A percentile compares a stretch with the other conserved stretches of the same genome.
These are phyloP conservation scores for Saxidomus purpurata DNA, from an alignment of 1,140 invertebrate species.

Conservation along the genomic window DNA sequence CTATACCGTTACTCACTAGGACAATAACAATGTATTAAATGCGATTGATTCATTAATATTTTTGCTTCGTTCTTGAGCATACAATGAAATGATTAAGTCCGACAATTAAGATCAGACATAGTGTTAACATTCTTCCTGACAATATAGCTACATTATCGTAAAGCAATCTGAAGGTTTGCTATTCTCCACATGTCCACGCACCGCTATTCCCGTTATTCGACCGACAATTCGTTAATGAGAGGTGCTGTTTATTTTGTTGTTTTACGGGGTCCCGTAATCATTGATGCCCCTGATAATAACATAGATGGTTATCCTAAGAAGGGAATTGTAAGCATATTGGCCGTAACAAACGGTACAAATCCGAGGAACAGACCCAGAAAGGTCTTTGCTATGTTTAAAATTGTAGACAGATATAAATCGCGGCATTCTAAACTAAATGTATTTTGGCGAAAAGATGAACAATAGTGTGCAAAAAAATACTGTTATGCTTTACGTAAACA, in stretches of 20 bases:
- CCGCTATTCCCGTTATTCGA: slow-evolving; percentile 14
- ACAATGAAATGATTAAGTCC: background rate
- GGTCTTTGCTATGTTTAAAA: slow-evolving; percentile 25
- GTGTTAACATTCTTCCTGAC: slow-evolving; percentile 43
- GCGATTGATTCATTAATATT: slow-evolving; percentile 41
- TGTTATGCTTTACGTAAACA: background rate
- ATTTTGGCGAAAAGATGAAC: slow-evolving; percentile 29
- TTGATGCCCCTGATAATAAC: slow-evolving; percentile 6
- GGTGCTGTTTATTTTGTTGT: slow-evolving; percentile 29
- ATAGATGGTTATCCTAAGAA: background rate
- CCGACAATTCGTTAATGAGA: slow-evolving; percentile 33
- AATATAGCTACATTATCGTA: background rate
- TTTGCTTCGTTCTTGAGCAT: background rate
- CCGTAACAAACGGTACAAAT: slow-evolving; percentile 24
- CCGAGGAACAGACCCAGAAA: slow-evolving; percentile 6
- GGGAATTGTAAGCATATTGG: slow-evolving; percentile 31
- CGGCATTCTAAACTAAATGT: background rate
- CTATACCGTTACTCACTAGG: background rate
- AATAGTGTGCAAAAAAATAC: background rate
- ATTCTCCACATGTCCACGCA: slow-evolving; percentile 4
- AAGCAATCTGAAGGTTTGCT: background rate
- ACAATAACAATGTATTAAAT: background rate
- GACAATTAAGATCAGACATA: slow-evolving; percentile 24
- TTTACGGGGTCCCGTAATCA: slow-evolving; percentile 18
- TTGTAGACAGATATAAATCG: slow-evolving; percentile 38